phyloP scores from a whole-genome alignment of 1,140 invertebrate species.

The Formica selysi region DNA sequence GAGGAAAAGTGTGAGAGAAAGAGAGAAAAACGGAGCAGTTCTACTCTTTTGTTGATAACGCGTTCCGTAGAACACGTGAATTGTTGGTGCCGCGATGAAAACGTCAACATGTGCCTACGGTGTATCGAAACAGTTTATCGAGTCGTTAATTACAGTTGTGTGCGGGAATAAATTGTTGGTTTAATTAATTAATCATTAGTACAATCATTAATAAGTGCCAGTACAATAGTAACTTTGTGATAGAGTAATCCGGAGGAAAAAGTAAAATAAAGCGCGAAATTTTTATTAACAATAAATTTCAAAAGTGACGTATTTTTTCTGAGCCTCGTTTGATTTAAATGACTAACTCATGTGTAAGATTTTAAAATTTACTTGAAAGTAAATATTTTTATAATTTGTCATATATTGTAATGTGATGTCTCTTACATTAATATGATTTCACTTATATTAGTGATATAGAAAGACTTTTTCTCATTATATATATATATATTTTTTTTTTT shows the following conservation, averaged over 20 bases:
- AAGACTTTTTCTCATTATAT: conserved; percentile 8
- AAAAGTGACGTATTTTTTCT: not conserved
- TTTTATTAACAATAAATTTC: not conserved
- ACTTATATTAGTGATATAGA: not conserved
- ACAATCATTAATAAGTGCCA: not conserved
- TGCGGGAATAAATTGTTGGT: not conserved
- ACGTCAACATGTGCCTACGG: conserved; percentile 10
- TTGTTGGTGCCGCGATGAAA: conserved; percentile 28
- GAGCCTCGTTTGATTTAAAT: not conserved
- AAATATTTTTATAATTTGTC: not conserved
- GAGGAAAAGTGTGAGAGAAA: conserved; percentile 20
- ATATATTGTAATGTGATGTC: not conserved
- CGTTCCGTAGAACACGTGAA: not conserved
- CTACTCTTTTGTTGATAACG: conserved; percentile 18
- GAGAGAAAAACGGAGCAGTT: not conserved
- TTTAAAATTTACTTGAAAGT: not conserved
- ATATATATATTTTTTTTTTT: not conserved
- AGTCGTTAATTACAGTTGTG: not conserved
- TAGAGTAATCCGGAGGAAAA: not conserved
- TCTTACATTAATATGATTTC: not conserved
- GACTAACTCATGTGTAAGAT: too few species aligned
- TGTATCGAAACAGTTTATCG: not conserved
- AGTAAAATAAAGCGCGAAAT: not conserved
- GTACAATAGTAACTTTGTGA: not conserved
- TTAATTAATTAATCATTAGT: not conserved